A percentile compares a stretch with the other conserved stretches of the same genome.
phyloP scores from a whole-genome alignment of 1,140 invertebrate species.

The Physella acuta region DNA sequence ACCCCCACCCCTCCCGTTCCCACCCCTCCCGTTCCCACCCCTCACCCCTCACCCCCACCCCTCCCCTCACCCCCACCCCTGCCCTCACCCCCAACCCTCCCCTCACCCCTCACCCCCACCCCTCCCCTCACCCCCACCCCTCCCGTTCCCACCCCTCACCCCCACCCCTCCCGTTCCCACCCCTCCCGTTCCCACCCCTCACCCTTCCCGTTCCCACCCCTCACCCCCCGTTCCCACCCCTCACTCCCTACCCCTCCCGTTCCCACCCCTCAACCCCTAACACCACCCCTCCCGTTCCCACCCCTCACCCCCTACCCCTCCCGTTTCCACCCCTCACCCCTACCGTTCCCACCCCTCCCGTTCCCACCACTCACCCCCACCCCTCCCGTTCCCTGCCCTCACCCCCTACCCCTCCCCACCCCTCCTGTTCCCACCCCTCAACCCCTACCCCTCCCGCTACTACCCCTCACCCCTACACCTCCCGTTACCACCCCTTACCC shows the following conservation, averaged over 20 bases:
- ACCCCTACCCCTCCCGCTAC: not conserved
- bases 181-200: too few relatives aligned
- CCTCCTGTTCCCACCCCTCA: not conserved
- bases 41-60: too few relatives aligned
- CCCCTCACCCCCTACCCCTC: not conserved
- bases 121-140: too few relatives aligned
- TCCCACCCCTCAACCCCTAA: not conserved
- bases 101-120: too few relatives aligned
- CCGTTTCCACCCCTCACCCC: not conserved
- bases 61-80: not conserved
- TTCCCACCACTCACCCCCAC: slow-evolving; percentile 1
- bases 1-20: too few relatives aligned
- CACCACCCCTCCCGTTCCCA: too few relatives aligned
- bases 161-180: too few relatives aligned
- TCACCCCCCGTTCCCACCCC: not conserved
- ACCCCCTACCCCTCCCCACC: not conserved
- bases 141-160: too few relatives aligned
- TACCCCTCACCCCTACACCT: not conserved
- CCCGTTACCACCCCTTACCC: not conserved
- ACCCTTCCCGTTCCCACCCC: too few relatives aligned
- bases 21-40: too few relatives aligned
- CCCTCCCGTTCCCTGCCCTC: not conserved
- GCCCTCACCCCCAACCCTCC: not conserved
- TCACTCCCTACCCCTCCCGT: not conserved
- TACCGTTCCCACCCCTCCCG: not conserved